Percentiles rank a stretch among this genome's conserved stretches.
These are phyloP conservation scores for Leptobrachium leishanense DNA, from an alignment of 2,113 vertebrate genomes.

Conservation along the genomic window DNA sequence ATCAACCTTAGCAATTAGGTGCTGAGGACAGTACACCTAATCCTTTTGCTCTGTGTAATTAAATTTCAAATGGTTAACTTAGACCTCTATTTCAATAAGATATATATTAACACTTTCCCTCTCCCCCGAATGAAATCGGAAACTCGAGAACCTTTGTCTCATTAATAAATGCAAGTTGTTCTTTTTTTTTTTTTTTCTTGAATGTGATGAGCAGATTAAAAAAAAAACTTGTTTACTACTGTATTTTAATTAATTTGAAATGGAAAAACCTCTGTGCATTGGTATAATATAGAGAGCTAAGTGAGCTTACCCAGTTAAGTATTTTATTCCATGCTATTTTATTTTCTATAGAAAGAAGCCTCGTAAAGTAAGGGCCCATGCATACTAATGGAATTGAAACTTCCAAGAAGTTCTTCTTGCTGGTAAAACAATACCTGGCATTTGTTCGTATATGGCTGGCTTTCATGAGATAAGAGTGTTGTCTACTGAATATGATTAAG, in stretches of 20 bases:
- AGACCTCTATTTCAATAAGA: slow-evolving; percentile 30
- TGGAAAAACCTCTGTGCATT: slow-evolving; percentile 11
- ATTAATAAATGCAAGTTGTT: slow-evolving; percentile 26
- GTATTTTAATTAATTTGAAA: slow-evolving; percentile 17
- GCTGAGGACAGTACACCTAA: slow-evolving; percentile 19
- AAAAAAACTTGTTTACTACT: not conserved
- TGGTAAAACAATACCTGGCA: too few relatives aligned
- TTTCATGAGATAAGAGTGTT: too few relatives aligned
- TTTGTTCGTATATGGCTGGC: too few relatives aligned
- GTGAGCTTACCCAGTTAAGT: not conserved
- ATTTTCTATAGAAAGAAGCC: not conserved
- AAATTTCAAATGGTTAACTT: slow-evolving; percentile 32
- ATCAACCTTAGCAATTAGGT: slow-evolving; percentile 5
- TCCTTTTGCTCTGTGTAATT: slow-evolving; percentile 21
- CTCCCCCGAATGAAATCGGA: slow-evolving; percentile 27
- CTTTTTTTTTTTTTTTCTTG: slow-evolving; percentile 1
- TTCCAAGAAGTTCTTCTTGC: too few relatives aligned
- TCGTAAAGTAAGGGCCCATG: not conserved
- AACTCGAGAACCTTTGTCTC: slow-evolving; percentile 28
- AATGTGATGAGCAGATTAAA: slow-evolving; percentile 10
- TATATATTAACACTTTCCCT: slow-evolving; percentile 34
- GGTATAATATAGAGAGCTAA: not conserved
- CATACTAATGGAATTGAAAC: not conserved
- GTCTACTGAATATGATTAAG: too few relatives aligned
- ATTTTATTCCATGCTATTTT: not conserved